Base-by-base conservation (phyloP, 2,113 vertebrate species). In the Chelonoidis abingdonii region DNA sequence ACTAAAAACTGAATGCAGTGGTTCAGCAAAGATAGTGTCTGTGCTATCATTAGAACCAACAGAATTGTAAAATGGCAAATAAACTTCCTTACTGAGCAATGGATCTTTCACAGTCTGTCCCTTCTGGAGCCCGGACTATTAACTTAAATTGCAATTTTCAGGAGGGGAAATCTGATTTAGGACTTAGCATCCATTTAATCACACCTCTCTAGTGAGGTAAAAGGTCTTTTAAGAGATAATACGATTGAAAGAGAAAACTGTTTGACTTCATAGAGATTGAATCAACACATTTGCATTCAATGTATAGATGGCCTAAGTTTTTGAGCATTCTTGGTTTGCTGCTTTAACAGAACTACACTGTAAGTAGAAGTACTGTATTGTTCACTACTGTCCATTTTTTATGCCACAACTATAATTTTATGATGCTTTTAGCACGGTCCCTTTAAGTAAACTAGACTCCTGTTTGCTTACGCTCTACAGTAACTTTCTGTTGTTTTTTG, bases 141-240 rank as follows among this genome's bases (percentile, higher is more conserved):
- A 87, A 87, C 76, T 87, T 92, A 93, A 91, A 19, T 31, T 87
- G 47, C 93, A 47, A 41, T 85, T 93, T 95, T 92, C 41, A 80
- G 49, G 49, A 95, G 16, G 52, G 2, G 90, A 93, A 97, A 94
- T 38, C 3, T 92, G 41, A 95, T 95, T 95, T 96, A 92, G 92
- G 57, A 94, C 62, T 97, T 89, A 80, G 65, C 24, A 3, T 86
- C 87, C 7, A 91, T 75, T 79, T 47, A 91, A 2, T 94, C 80
- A 54, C 35, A 80, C 88, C 12, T 83, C 8, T 25, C 75, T 94
- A 5, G 65, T 84, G 53, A 62, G 10, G 53, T 92, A 91, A 59
- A 93, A 31, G 79, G n/a, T 83, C 50, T 95, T 69, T 94, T 81
- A 96, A 93, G 49, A 87, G 47, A 52, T 90, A 90, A 89, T 76